Evolutionary conservation across 2,113 vertebrate species (phyloP).

Genomic region (Lampris megalopsis): DNA sequence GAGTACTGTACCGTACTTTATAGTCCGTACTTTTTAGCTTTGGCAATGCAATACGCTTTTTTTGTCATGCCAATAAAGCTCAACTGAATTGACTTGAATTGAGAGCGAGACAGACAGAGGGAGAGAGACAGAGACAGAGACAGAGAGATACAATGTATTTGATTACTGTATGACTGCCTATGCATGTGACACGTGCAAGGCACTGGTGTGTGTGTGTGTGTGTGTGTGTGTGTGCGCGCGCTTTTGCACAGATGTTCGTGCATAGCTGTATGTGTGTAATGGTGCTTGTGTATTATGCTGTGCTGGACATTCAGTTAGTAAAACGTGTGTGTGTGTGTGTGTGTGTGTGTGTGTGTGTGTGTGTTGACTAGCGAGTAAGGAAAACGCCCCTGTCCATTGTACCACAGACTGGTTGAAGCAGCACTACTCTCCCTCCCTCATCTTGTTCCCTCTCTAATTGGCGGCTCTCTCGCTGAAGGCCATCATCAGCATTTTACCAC

Average conservation of each 20-base stretch:
- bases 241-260: not conserved
- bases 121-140: no score
- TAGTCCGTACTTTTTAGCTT: no score
- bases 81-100: no score
- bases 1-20: no score
- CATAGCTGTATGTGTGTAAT: not conserved
- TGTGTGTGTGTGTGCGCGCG: not conserved
- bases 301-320: not conserved
- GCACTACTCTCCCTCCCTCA: slow-evolving; percentile 36
- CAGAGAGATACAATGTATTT: no score
- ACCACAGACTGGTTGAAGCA: slow-evolving; percentile 20
- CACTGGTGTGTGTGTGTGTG: slow-evolving; percentile 8
- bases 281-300: not conserved
- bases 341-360: not conserved
- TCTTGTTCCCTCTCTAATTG: slow-evolving; percentile 41
- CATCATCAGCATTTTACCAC: slow-evolving; percentile 49
- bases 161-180: not conserved
- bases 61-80: no score
- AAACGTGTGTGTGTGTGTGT: not conserved
- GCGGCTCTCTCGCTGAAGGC: slow-evolving; percentile 37
- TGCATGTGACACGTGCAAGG: slow-evolving; percentile 12
- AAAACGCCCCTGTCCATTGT: not conserved
- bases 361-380: not conserved
- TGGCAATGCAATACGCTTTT: no score
- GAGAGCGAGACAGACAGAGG: no score